These are phyloP conservation scores for Zaprionus vittiger DNA, from an alignment of 1,140 invertebrate genomes.

Conservation along the genomic window DNA sequence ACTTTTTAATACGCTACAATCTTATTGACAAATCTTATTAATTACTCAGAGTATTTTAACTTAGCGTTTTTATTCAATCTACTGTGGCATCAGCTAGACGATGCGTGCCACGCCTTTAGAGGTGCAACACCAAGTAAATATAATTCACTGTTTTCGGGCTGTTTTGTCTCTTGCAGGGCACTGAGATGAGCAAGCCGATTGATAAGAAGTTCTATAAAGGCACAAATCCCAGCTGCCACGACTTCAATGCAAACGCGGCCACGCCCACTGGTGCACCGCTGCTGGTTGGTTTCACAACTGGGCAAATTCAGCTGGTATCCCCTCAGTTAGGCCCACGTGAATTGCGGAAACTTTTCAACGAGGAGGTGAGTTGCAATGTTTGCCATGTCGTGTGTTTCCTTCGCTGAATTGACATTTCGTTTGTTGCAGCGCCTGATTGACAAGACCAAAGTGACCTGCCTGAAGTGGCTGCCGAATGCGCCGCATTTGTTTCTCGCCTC, in stretches of 20 bases:
- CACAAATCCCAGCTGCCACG: conserved; percentile 99
- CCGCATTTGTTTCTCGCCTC: conserved; percentile 96
- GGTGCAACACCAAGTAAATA: neutral
- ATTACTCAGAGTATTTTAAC: neutral
- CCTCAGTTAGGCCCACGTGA: conserved; percentile 98
- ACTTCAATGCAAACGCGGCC: conserved; percentile 96
- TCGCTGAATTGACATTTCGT: conserved; percentile 1
- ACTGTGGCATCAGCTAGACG: neutral
- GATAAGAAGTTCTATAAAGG: conserved; percentile 99
- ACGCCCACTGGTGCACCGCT: conserved; percentile 93
- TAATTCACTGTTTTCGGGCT: conserved; percentile 3
- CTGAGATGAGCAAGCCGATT: conserved; percentile 97
- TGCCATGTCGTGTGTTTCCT: neutral
- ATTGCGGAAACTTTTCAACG: conserved; percentile 98
- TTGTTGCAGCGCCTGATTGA: conserved; percentile 94
- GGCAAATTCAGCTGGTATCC: conserved; percentile 98
- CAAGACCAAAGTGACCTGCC: conserved; percentile 99
- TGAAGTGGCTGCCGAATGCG: conserved; percentile 98
- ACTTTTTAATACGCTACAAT: no score
- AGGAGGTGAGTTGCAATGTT: conserved; percentile 90
- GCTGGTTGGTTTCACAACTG: conserved; percentile 98
- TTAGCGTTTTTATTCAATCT: neutral
- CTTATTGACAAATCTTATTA: no score
- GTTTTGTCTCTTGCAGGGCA: conserved; percentile 87
- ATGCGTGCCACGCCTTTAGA: neutral